Evolutionary conservation across 2,797 vertebrate species (phyloP).

Genomic region (Octomys mimax): DNA sequence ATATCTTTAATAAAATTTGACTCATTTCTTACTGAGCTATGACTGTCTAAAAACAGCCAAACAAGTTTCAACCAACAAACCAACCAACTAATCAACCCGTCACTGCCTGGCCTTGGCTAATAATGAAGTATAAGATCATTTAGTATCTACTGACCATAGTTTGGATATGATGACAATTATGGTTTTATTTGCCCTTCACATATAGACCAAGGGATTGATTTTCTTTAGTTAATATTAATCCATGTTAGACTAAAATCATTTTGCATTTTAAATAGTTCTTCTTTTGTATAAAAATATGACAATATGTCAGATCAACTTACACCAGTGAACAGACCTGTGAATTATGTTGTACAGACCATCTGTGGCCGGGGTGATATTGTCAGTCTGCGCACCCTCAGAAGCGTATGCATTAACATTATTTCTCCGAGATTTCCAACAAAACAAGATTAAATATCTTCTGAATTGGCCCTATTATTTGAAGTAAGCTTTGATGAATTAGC

Average conservation of each 20-base stretch:
- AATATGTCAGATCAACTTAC: not conserved
- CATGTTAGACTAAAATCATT: not conserved
- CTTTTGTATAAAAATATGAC: not conserved
- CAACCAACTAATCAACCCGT: not conserved
- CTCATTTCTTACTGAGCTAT: not conserved
- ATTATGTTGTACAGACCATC: not conserved
- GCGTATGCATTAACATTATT: not conserved
- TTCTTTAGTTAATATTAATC: not conserved
- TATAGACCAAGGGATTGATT: not conserved
- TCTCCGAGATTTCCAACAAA: slow-evolving; percentile 55
- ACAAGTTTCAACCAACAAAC: not conserved
- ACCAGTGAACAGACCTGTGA: not conserved
- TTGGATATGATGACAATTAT: not conserved
- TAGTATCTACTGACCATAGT: not conserved
- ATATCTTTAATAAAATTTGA: not conserved
- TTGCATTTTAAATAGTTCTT: slow-evolving; percentile 1
- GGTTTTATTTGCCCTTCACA: slow-evolving; percentile 16
- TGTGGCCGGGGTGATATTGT: not conserved
- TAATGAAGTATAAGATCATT: not conserved
- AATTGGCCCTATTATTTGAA: slow-evolving; percentile 19
- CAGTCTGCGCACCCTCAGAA: not conserved
- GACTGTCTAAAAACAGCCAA: not conserved
- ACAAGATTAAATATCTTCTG: slow-evolving; percentile 65
- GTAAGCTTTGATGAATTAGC: slow-evolving; percentile 6
- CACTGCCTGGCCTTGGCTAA: not conserved